Conservation (phyloP, 2,113 vertebrate genomes). For the Halichoeres trimaculatus region DNA sequence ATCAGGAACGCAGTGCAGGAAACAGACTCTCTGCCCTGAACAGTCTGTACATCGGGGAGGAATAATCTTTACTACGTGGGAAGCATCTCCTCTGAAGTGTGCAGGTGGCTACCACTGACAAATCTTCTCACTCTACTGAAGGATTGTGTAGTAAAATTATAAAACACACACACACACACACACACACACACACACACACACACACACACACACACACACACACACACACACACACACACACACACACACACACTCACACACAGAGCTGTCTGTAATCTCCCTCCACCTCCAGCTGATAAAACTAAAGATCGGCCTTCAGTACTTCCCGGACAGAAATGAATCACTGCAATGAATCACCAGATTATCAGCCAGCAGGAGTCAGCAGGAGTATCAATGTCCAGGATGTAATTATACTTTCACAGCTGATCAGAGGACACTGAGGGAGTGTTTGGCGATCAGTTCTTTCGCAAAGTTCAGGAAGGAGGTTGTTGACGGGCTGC, state of each 20-base stretch:
- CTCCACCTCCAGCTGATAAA: conserved; percentile 29
- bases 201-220: background rate
- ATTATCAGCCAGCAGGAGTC: conserved; percentile 4
- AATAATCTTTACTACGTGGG: too few relatives aligned
- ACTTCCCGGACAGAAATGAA: conserved; percentile 13
- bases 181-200: background rate
- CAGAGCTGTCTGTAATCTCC: background rate
- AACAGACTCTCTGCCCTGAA: too few relatives aligned
- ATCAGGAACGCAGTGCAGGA: too few relatives aligned
- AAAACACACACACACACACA: background rate
- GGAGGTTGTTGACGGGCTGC: background rate
- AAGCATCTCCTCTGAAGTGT: too few relatives aligned
- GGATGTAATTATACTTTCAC: too few relatives aligned
- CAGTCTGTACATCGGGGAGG: too few relatives aligned
- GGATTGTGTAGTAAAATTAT: too few relatives aligned
- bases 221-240: background rate
- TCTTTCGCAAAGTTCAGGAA: too few relatives aligned
- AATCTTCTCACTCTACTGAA: too few relatives aligned
- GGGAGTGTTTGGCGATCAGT: background rate
- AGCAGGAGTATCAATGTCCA: background rate
- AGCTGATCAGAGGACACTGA: background rate
- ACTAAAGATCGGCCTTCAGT: conserved; percentile 1
- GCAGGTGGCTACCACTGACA: too few relatives aligned
- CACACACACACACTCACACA: background rate
- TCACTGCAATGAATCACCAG: conserved; percentile 33